A percentile compares a stretch with the other conserved stretches of the same genome.
phyloP scores from a whole-genome alignment of 1,140 invertebrate species.

The Eupristina koningsbergeri region DNA sequence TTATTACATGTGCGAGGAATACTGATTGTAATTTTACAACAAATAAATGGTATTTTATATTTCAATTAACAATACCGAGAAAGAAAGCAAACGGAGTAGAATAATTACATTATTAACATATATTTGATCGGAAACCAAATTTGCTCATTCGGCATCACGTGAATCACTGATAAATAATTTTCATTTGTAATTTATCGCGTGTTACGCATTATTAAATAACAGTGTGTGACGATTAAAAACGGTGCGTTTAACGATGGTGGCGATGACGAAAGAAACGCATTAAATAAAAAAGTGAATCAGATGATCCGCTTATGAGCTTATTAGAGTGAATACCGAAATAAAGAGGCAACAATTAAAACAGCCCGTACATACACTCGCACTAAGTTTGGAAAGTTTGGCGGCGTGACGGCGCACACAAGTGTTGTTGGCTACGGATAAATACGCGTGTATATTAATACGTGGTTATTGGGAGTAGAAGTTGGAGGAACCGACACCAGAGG shows the following conservation, averaged over 20 bases:
- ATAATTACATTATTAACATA: background rate
- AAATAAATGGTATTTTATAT: background rate
- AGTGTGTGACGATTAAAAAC: too few species aligned
- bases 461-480: background rate
- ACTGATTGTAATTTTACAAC: background rate
- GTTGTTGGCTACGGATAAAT: too few species aligned
- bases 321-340: background rate
- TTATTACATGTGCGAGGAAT: background rate
- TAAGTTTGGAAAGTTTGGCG: conserved; percentile 40
- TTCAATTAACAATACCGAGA: background rate
- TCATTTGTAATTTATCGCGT: too few species aligned
- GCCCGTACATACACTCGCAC: conserved; percentile 2
- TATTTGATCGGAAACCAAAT: background rate
- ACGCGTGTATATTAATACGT: too few species aligned
- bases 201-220: too few species aligned
- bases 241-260: background rate
- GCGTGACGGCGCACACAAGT: background rate
- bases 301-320: conserved; percentile 1
- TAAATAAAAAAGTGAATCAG: conserved; percentile 11
- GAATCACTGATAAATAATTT: too few species aligned
- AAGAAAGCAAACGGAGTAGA: background rate
- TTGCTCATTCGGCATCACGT: background rate
- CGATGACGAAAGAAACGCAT: background rate
- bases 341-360: conserved; percentile 19
- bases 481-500: conserved; percentile 33